Percentiles rank a stretch among this genome's conserved stretches.
These are phyloP conservation scores for Nomada hirtipes DNA, from an alignment of 2,888 invertebrate genomes.

Conservation along the genomic window DNA sequence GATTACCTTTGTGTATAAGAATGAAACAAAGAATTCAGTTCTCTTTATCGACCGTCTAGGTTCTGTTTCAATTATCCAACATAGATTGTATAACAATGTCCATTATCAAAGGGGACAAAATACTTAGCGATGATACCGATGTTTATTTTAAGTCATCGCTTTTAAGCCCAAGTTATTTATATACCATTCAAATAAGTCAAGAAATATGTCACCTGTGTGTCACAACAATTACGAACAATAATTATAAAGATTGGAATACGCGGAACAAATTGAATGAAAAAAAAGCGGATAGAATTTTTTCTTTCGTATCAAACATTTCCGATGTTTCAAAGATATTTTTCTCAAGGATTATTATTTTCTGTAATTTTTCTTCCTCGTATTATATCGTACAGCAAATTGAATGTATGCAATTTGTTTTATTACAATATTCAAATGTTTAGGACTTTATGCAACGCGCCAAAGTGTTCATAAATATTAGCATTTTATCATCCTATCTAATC, in stretches of 20 bases:
- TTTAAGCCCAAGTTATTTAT: constrained; percentile 2
- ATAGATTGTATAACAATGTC: neutral
- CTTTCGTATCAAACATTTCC: too few species aligned
- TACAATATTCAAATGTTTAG: neutral
- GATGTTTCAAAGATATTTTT: too few species aligned
- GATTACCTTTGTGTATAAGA: neutral
- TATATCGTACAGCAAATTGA: too few species aligned
- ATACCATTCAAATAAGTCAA: constrained; percentile 1
- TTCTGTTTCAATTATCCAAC: neutral
- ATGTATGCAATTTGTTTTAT: neutral
- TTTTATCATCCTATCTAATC: neutral
- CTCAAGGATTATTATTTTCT: too few species aligned
- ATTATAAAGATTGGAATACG: neutral
- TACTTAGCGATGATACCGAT: neutral
- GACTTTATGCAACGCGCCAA: neutral
- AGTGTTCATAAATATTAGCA: neutral
- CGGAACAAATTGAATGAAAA: neutral
- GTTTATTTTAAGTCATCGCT: neutral
- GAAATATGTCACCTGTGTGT: neutral
- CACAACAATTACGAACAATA: neutral
- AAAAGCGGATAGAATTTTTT: neutral
- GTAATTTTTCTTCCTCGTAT: neutral
- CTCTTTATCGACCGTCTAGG: too few species aligned
- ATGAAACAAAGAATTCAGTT: neutral
- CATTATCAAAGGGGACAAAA: constrained; percentile 1